Evolutionary conservation across 2,113 vertebrate species (phyloP).

Genomic region (Struthidea cinerea): DNA sequence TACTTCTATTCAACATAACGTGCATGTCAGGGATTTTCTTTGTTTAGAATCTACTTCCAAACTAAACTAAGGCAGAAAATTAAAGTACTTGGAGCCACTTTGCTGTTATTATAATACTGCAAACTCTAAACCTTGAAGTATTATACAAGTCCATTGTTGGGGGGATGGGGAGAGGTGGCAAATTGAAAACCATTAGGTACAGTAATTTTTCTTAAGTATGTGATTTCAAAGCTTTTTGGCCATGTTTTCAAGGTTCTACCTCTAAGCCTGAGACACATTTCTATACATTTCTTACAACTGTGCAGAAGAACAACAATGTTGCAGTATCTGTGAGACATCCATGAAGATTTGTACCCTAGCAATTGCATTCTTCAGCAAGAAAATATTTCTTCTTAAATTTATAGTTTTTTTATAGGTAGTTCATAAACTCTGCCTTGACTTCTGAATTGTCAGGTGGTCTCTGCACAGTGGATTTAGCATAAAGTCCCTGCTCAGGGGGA

Average conservation of each 20-base stretch:
- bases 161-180: fast-evolving
- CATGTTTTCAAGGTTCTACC: neutral
- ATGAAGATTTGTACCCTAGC: neutral
- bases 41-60: neutral
- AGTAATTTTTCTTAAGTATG: neutral
- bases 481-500: neutral
- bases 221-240: neutral
- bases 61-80: neutral
- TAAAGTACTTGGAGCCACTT: neutral
- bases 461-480: neutral
- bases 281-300: neutral
- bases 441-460: neutral
- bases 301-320: neutral
- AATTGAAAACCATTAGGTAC: neutral
- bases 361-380: neutral
- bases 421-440: neutral
- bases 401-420: neutral
- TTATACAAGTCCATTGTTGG: neutral
- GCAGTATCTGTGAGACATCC: neutral
- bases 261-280: neutral
- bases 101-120: neutral
- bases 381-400: neutral
- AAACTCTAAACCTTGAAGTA: neutral
- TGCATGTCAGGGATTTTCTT: neutral
- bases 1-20: neutral